These are phyloP conservation scores for Sigmodon hispidus DNA, from an alignment of 2,113 vertebrate species.

Conservation along the genomic window DNA sequence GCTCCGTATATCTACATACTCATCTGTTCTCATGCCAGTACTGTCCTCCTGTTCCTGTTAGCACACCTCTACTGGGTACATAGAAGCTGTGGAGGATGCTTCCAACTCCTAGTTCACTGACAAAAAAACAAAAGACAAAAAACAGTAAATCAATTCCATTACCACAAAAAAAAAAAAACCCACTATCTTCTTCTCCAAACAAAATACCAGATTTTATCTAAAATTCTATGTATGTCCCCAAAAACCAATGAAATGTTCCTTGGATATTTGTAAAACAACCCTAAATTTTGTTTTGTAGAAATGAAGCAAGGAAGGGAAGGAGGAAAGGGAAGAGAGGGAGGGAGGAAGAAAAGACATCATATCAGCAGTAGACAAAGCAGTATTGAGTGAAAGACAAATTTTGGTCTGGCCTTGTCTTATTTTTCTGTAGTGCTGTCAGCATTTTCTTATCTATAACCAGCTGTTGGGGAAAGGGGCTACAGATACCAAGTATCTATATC, in stretches of 20 bases:
- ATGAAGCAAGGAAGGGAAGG: accelerated
- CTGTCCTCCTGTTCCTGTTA: background rate
- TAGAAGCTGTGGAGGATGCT: background rate
- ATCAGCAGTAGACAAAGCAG: background rate
- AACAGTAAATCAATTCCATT: background rate
- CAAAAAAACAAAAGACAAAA: too few relatives aligned
- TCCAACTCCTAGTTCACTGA: background rate
- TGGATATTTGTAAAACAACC: background rate
- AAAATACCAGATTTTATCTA: background rate
- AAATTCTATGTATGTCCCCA: background rate
- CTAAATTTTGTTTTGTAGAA: background rate
- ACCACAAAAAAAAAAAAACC: background rate
- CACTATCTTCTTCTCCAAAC: background rate
- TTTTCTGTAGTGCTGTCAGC: background rate
- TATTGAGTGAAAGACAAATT: background rate
- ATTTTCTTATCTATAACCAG: background rate
- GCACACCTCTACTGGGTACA: background rate
- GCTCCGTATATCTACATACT: too few relatives aligned
- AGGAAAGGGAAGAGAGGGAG: background rate
- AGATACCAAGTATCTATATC: background rate
- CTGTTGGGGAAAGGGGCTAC: background rate
- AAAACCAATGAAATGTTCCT: background rate
- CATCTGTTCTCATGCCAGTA: background rate
- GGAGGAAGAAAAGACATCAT: background rate
- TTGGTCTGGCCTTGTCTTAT: background rate